A percentile compares a stretch with the other conserved stretches of the same genome.
Conservation (phyloP, 2,888 invertebrate species). For the Polydrusus tereticollis region DNA sequence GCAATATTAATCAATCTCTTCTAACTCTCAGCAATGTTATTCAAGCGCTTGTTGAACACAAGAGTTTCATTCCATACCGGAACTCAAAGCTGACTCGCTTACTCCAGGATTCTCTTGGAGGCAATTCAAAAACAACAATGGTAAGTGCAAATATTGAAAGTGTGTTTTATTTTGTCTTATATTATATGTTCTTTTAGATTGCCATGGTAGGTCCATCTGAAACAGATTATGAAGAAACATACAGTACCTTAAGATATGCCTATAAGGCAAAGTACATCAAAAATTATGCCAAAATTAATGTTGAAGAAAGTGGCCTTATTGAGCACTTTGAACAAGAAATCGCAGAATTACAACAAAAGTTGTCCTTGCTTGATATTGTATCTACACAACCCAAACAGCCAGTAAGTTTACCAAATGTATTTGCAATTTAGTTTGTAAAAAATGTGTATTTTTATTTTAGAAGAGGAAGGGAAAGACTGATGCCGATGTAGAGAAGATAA, state of each 20-base stretch:
- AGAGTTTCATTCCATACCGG: slow-evolving; percentile 97
- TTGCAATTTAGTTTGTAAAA: slow-evolving; percentile 66
- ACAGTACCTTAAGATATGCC: slow-evolving; percentile 96
- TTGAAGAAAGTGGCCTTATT: slow-evolving; percentile 96
- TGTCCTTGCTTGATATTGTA: slow-evolving; percentile 57
- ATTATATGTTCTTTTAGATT: slow-evolving; percentile 72
- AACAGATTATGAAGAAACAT: slow-evolving; percentile 96
- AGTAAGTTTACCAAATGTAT: slow-evolving; percentile 3
- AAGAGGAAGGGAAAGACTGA: slow-evolving; percentile 56
- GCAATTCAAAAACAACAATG: slow-evolving; percentile 96
- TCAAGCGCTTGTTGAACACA: slow-evolving; percentile 97
- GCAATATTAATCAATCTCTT: slow-evolving; percentile 97
- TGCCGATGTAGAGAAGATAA: slow-evolving; percentile 58
- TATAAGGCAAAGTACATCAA: slow-evolving; percentile 98
- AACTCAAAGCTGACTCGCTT: slow-evolving; percentile 96
- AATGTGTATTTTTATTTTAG: slow-evolving; percentile 58
- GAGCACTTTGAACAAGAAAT: slow-evolving; percentile 98
- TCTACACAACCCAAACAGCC: slow-evolving; percentile 50
- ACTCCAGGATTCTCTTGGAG: slow-evolving; percentile 96
- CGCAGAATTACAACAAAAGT: slow-evolving; percentile 79
- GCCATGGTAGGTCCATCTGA: slow-evolving; percentile 98
- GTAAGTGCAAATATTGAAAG: slow-evolving; percentile 68
- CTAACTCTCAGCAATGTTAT: slow-evolving; percentile 99
- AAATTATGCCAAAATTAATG: slow-evolving; percentile 95
- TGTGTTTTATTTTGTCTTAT: background rate